A percentile compares a stretch with the other conserved stretches of the same genome.
Evolutionary conservation across 1,140 invertebrate genomes (phyloP).

Genomic region (Coelopa frigida): DNA sequence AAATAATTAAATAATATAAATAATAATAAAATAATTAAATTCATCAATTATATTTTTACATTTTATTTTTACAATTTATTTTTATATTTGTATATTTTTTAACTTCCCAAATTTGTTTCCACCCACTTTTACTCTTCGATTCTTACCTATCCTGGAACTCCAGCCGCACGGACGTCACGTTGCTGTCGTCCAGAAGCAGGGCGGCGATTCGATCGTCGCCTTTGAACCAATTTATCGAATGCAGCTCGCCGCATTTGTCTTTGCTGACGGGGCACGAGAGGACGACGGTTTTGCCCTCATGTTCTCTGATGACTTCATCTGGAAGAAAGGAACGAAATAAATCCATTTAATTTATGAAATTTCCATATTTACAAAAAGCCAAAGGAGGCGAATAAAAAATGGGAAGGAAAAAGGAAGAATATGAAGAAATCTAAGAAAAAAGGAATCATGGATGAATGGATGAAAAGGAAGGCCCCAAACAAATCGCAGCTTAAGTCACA

Average conservation of each 20-base stretch:
- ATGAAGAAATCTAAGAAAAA: too few species aligned
- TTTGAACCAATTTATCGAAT: constrained; percentile 87
- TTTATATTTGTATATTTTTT: too few species aligned
- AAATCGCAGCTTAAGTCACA: constrained; percentile 1
- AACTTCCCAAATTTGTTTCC: not conserved
- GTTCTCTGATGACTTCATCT: constrained; percentile 36
- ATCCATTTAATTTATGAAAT: constrained; percentile 5
- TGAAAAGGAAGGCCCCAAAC: too few species aligned
- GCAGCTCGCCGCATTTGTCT: constrained; percentile 68
- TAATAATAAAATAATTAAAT: constrained; percentile 2
- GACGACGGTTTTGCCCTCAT: constrained; percentile 59
- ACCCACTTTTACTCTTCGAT: not conserved
- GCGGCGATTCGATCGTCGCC: constrained; percentile 73
- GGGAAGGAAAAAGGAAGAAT: not conserved
- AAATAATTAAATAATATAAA: constrained; percentile 3
- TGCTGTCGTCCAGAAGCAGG: constrained; percentile 64
- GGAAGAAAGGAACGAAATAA: constrained; percentile 17
- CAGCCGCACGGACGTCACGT: constrained; percentile 55
- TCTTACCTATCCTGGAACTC: constrained; percentile 69
- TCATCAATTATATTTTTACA: not conserved
- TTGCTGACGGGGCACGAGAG: constrained; percentile 70
- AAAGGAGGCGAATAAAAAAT: not conserved
- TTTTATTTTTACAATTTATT: too few species aligned
- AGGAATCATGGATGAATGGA: too few species aligned
- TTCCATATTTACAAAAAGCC: not conserved